Percentiles rank a stretch among this genome's conserved stretches.
phyloP scores from a whole-genome alignment of 2,888 invertebrate genomes.

The Oscheius sp. region DNA sequence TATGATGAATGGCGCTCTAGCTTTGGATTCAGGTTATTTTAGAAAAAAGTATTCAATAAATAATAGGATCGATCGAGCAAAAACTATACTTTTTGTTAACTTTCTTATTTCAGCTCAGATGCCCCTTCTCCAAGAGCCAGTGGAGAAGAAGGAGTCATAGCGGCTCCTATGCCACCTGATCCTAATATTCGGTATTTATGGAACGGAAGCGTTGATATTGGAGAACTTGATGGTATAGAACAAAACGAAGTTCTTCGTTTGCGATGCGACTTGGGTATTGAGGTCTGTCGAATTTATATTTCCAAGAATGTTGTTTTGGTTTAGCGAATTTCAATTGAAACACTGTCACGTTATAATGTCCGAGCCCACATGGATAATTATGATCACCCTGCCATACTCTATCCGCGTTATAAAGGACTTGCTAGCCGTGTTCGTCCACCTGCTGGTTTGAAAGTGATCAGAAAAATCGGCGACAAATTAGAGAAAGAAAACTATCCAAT shows the following conservation, averaged over 20 bases:
- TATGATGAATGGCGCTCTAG: conserved; percentile 16
- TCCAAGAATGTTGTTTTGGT: conserved; percentile 11
- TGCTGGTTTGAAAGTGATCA: conserved; percentile 64
- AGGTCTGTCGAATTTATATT: conserved; percentile 39
- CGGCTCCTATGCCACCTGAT: conserved; percentile 33
- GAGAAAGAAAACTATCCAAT: conserved; percentile 67
- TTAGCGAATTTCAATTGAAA: conserved; percentile 63
- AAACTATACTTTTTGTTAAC: neutral
- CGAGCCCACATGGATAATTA: conserved; percentile 65
- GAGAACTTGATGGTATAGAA: conserved; percentile 46
- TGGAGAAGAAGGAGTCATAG: conserved; percentile 29
- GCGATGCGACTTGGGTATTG: conserved; percentile 63
- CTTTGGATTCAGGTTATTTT: neutral
- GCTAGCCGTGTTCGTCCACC: conserved; percentile 61
- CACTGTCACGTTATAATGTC: conserved; percentile 62
- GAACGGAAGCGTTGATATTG: conserved; percentile 50
- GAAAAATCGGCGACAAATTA: conserved; percentile 64
- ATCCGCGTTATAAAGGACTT: conserved; percentile 65
- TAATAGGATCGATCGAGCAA: neutral
- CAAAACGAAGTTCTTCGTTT: conserved; percentile 49
- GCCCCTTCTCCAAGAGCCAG: conserved; percentile 47
- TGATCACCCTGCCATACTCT: conserved; percentile 66
- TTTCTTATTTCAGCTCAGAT: conserved; percentile 44
- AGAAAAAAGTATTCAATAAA: neutral
- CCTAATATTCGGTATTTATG: conserved; percentile 45